Conservation (phyloP, 2,888 invertebrate species). For the Ormyrus labotus region DNA sequence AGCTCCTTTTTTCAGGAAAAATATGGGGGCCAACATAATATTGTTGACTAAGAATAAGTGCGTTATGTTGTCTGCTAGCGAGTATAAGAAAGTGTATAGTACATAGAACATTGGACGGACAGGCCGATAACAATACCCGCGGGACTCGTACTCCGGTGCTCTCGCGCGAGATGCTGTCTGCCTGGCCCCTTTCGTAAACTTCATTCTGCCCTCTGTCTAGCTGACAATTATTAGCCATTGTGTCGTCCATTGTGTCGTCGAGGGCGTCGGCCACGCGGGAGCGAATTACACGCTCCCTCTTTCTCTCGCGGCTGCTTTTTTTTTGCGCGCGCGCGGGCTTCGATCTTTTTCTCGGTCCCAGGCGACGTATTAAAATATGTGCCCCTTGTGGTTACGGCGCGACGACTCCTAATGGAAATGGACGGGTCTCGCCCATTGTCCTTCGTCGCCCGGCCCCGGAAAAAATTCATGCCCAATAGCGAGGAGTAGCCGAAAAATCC, state of each 20-base stretch:
- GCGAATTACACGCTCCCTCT: slow-evolving; percentile 39
- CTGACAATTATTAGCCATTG: slow-evolving; percentile 73
- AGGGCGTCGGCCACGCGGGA: slow-evolving; percentile 33
- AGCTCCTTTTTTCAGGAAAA: too few species aligned
- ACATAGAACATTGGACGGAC: neutral
- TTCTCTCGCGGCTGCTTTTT: neutral
- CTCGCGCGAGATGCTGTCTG: slow-evolving; percentile 31
- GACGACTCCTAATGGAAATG: slow-evolving; percentile 31
- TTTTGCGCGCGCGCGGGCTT: neutral
- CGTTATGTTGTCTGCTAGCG: slow-evolving; percentile 25
- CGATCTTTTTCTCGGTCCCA: slow-evolving; percentile 23
- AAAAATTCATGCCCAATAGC: too few species aligned
- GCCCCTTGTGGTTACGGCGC: neutral
- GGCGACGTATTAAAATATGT: slow-evolving; percentile 36
- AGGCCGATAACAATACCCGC: slow-evolving; percentile 69
- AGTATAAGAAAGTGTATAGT: neutral
- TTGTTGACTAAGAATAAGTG: slow-evolving; percentile 1
- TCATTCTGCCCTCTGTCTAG: slow-evolving; percentile 65
- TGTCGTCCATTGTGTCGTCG: slow-evolving; percentile 49
- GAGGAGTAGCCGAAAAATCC: too few species aligned
- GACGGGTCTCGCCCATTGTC: neutral
- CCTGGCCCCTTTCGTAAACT: slow-evolving; percentile 67
- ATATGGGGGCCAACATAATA: neutral
- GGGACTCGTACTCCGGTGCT: slow-evolving; percentile 60
- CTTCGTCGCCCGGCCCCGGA: neutral